These are phyloP conservation scores for Epiblema foenella DNA, from an alignment of 2,888 invertebrate species.

Conservation along the genomic window DNA sequence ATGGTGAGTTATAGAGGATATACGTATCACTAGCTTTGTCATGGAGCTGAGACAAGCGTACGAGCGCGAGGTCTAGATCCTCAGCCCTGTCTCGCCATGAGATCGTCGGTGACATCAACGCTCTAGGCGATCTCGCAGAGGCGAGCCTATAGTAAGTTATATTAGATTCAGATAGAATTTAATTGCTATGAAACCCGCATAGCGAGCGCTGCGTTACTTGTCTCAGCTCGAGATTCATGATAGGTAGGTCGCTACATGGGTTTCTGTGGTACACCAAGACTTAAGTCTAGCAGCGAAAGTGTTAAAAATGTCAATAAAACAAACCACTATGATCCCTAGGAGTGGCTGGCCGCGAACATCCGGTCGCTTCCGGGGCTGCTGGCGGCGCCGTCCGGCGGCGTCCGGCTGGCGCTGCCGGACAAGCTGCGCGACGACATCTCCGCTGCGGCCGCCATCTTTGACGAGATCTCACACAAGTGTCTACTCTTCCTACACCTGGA, in stretches of 20 bases:
- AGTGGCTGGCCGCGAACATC: constrained; percentile 88
- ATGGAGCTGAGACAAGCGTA: constrained; percentile 77
- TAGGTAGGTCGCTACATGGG: too few species aligned
- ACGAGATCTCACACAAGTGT: constrained; percentile 95
- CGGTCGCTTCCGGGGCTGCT: constrained; percentile 62
- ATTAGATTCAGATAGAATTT: too few species aligned
- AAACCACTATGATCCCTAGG: constrained; percentile 83
- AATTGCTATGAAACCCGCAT: too few species aligned
- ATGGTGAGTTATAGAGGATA: constrained; percentile 84
- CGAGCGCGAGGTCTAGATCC: constrained; percentile 94
- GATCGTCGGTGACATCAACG: constrained; percentile 93
- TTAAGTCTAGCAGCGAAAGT: too few species aligned
- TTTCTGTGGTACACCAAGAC: too few species aligned
- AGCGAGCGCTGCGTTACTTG: too few species aligned
- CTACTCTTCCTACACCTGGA: constrained; percentile 96
- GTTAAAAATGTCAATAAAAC: too few species aligned
- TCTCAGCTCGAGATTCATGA: too few species aligned
- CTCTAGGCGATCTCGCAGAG: constrained; percentile 93
- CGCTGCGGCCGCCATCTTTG: constrained; percentile 91
- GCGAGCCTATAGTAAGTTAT: constrained; percentile 92
- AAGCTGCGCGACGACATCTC: constrained; percentile 87
- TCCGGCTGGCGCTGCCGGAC: constrained; percentile 81
- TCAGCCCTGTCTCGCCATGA: constrained; percentile 93
- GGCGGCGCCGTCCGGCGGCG: constrained; percentile 52
- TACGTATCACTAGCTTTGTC: too few species aligned